phyloP scores from a whole-genome alignment of 2,797 vertebrate genomes.

The Smutsia gigantea region DNA sequence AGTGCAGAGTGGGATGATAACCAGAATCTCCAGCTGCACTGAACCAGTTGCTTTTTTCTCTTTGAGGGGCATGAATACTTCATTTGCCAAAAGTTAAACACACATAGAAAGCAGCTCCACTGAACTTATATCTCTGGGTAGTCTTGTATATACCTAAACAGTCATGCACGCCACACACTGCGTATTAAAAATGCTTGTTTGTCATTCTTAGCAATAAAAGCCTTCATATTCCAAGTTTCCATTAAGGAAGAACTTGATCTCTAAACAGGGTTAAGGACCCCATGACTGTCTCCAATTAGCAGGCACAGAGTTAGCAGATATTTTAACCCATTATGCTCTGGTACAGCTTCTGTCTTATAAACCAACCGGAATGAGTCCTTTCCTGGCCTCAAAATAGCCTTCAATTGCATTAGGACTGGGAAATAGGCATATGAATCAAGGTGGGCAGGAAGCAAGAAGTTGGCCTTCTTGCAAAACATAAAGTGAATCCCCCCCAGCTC shows the following conservation, averaged over 20 bases:
- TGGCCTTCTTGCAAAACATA: background rate
- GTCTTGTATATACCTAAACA: background rate
- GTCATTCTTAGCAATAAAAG: background rate
- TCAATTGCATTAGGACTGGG: background rate
- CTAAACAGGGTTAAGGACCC: background rate
- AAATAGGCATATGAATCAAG: background rate
- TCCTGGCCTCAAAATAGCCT: background rate
- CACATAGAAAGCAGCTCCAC: no score
- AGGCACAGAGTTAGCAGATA: background rate
- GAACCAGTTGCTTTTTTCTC: background rate
- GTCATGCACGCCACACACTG: background rate
- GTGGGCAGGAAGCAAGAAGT: background rate
- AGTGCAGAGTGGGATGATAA: background rate
- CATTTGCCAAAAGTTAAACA: background rate
- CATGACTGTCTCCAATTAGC: background rate
- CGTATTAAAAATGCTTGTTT: background rate
- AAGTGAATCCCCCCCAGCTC: background rate
- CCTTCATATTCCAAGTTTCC: background rate
- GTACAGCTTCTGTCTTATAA: background rate
- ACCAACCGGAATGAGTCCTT: background rate
- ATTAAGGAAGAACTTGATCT: constrained; percentile 13
- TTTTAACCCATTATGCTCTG: background rate
- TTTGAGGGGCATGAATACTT: background rate
- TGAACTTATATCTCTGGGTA: background rate
- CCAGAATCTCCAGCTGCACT: background rate